Evolutionary conservation across 2,797 vertebrate genomes (phyloP), one percentile per base, ranked within the genome.

Genomic region (Brachyrhaphis roseni): DNA sequence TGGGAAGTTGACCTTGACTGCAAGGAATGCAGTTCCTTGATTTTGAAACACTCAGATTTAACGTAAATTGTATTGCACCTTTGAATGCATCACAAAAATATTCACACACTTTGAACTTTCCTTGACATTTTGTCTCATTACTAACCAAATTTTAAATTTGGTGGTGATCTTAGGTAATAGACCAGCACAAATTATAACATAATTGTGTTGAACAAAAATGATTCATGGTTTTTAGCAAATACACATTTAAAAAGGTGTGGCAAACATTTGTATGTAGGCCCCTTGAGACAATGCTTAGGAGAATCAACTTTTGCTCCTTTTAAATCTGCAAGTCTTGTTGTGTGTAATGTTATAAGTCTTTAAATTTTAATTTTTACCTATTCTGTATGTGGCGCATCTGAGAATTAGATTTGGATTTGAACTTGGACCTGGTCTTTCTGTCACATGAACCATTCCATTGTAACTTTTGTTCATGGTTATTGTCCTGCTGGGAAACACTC

Each of bases 1-100:
- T 80, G 79, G 74, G 77, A 83, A 51, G 79, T 10, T 86, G 91
- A 93, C 91, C 92, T 94, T 93, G 90, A 83, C 68, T 80, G 78
- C 78, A 78, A 87, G 84, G 77, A 86, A 80, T 39, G 57, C 28
- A 46, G 84, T 81, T 92, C 76, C 74, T 51, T 59, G 74, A 68
- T 45, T 70, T 75, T 76, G 76, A 78, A 11, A 45, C 43, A 84
- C 74, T 72, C 73, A 36, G 79, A 75, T 28, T 74, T 77, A 77
- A 82, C 80, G 84, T 84, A 85, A 84, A 81, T 53, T 53, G 23
- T 53, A 26, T 10, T 62, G 64, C 74, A 80, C 74, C 74, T n/a
- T 23, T 26, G 23, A 43, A 3, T 43, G 23, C 23, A 43, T 43
- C 13, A 6, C 20, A n/a, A 43, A 70, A 70, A 43, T 70, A n/a